A percentile compares a stretch with the other conserved stretches of the same genome.
Evolutionary conservation across 2,888 invertebrate species (phyloP).

Genomic region (Trichogramma dendrolimi): DNA sequence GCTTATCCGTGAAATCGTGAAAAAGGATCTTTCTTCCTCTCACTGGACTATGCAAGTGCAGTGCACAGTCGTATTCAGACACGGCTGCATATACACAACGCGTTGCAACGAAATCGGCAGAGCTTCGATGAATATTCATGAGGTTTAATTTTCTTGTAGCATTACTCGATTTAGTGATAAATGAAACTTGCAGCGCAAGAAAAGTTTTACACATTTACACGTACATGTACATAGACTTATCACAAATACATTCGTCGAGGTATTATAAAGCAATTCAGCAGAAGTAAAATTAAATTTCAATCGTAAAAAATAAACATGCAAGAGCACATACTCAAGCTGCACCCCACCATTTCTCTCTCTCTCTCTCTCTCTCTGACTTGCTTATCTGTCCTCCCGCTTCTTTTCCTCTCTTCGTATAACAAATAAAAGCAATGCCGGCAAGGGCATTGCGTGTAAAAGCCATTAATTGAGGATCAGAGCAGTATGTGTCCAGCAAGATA

Average conservation of each 20-base stretch:
- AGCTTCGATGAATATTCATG: slow-evolving; percentile 27
- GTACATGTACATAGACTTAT: too few relatives aligned
- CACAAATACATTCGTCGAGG: slow-evolving; percentile 16
- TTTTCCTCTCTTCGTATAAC: background rate
- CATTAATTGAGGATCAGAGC: slow-evolving; percentile 18
- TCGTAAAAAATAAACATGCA: slow-evolving; percentile 28
- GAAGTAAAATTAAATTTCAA: slow-evolving; percentile 28
- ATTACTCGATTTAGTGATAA: slow-evolving; percentile 25
- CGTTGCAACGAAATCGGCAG: too few relatives aligned
- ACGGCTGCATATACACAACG: too few relatives aligned
- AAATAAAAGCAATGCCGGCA: background rate
- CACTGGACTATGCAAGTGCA: too few relatives aligned
- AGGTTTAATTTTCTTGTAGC: slow-evolving; percentile 27
- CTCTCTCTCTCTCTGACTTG: slow-evolving; percentile 12
- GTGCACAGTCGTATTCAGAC: too few relatives aligned
- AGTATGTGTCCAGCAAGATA: too few relatives aligned
- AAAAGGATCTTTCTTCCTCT: background rate
- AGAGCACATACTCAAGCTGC: slow-evolving; percentile 15
- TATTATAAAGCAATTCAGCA: slow-evolving; percentile 27
- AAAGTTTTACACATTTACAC: too few relatives aligned
- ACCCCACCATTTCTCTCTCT: slow-evolving; percentile 14
- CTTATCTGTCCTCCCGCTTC: background rate
- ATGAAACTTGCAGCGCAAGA: slow-evolving; percentile 6
- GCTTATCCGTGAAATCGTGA: slow-evolving; percentile 19
- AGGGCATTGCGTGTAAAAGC: slow-evolving; percentile 22